These are phyloP conservation scores for Poecilobothrus nobilitatus DNA, from an alignment of 2,888 invertebrate species.

Conservation along the genomic window DNA sequence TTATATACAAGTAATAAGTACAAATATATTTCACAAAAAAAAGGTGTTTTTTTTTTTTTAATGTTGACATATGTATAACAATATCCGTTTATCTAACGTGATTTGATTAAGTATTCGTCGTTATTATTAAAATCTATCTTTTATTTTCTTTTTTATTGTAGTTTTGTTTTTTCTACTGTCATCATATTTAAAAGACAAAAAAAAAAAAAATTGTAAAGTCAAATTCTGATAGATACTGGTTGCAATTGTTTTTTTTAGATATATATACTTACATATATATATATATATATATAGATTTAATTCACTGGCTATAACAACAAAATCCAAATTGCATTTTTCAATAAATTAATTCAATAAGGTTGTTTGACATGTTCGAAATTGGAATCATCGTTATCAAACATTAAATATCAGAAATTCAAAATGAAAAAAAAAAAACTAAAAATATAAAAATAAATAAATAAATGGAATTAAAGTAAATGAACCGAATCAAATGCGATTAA, in stretches of 20 bases:
- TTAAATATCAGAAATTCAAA: not conserved
- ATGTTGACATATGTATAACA: no score
- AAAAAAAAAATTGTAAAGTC: not conserved
- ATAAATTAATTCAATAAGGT: not conserved
- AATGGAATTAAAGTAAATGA: not conserved
- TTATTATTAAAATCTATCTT: not conserved
- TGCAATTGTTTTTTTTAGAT: not conserved
- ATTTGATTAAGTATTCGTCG: not conserved
- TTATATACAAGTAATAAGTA: no score
- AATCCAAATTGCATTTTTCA: not conserved
- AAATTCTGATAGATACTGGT: not conserved
- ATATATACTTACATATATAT: no score
- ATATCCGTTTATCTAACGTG: slow-evolving; percentile 2
- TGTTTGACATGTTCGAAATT: not conserved
- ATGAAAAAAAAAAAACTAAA: no score
- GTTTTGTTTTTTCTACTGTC: not conserved
- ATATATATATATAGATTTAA: no score
- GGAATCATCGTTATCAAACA: not conserved
- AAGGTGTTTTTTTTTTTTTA: no score
- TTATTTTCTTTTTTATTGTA: no score
- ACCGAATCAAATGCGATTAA: not conserved
- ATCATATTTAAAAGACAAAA: not conserved
- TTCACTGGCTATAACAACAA: no score
- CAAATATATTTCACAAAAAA: no score
- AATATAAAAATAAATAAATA: not conserved